Evolutionary conservation across 2,888 invertebrate genomes (phyloP).

Genomic region (Coecobrya sp.): DNA sequence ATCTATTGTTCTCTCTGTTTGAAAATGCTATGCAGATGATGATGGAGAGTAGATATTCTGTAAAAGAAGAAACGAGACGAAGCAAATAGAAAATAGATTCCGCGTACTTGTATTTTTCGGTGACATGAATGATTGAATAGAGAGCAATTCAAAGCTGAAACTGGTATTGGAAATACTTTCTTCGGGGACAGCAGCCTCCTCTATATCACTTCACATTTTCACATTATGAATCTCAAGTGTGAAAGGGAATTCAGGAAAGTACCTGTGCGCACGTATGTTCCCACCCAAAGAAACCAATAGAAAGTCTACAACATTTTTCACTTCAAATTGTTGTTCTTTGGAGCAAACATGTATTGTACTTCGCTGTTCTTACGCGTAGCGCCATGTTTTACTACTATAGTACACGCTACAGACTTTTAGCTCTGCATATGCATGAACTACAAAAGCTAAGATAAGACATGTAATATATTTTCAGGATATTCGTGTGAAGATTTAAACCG

Average conservation of each 20-base stretch:
- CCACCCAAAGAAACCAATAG: neutral
- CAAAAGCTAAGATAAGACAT: neutral
- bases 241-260: constrained; percentile 20
- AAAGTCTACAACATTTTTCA: constrained; percentile 41
- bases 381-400: neutral
- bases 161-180: constrained; percentile 41
- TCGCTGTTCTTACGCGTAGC: neutral
- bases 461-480: neutral
- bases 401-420: neutral
- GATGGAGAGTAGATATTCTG: neutral
- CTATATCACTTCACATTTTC: constrained; percentile 40
- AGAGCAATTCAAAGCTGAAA: constrained; percentile 12
- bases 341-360: constrained; percentile 11
- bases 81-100: neutral
- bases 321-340: neutral
- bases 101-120: constrained; percentile 46
- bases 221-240: constrained; percentile 52
- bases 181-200: constrained; percentile 44
- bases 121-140: constrained; percentile 51
- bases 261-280: neutral
- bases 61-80: neutral
- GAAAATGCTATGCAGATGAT: constrained; percentile 12
- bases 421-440: constrained; percentile 3
- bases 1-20: neutral
- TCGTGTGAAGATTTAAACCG: neutral